phyloP scores from a whole-genome alignment of 1,140 invertebrate species.

The Asobara japonica region DNA sequence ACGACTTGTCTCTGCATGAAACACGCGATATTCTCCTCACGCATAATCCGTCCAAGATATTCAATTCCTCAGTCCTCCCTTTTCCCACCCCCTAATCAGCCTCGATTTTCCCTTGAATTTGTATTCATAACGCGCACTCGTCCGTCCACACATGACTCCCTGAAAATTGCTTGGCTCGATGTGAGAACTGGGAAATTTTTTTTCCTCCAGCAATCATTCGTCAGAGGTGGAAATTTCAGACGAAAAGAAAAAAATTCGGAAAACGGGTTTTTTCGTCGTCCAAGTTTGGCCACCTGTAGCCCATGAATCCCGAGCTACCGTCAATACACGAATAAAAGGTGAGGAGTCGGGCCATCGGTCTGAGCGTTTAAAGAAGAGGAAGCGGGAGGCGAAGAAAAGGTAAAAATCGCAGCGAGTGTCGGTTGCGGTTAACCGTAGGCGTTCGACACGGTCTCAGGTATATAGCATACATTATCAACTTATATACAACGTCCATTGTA shows the following conservation, averaged over 20 bases:
- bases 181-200: not conserved
- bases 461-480: constrained; percentile 48
- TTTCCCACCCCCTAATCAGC: constrained; percentile 11
- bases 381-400: not conserved
- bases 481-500: constrained; percentile 39
- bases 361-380: constrained; percentile 6
- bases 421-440: constrained; percentile 36
- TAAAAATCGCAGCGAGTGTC: constrained; percentile 13
- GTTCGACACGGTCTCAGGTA: constrained; percentile 42
- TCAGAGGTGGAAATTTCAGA: constrained; percentile 33
- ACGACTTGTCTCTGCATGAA: too few species aligned
- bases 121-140: constrained; percentile 5
- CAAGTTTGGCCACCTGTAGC: constrained; percentile 21
- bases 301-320: constrained; percentile 8
- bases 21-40: constrained; percentile 64
- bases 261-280: constrained; percentile 36
- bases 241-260: constrained; percentile 33
- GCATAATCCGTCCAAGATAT: constrained; percentile 33
- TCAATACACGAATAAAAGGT: constrained; percentile 9
- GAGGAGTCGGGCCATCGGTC: not conserved
- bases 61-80: not conserved
- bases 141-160: constrained; percentile 4
- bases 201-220: constrained; percentile 24
- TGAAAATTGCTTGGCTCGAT: not conserved
- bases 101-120: not conserved